Evolutionary conservation across 2,113 vertebrate genomes (phyloP).

Genomic region (Maylandia zebra): DNA sequence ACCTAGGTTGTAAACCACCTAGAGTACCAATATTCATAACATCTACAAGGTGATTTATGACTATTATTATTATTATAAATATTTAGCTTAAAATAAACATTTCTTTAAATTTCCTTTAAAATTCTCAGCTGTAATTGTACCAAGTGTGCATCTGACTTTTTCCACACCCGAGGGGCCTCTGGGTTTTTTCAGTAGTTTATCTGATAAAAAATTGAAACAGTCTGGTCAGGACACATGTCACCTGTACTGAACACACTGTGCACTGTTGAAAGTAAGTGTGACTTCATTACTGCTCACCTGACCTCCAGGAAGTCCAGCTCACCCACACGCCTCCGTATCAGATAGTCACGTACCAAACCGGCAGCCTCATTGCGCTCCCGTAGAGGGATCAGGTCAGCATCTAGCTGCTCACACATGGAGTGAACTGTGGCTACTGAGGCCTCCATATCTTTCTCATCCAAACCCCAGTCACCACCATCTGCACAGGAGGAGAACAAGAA

Average conservation of each 20-base stretch:
- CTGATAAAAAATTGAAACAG: neutral
- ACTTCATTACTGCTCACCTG: slow-evolving; percentile 74
- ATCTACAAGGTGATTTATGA: neutral
- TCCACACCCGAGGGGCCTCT: neutral
- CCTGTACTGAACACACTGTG: neutral
- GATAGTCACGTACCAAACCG: slow-evolving; percentile 88
- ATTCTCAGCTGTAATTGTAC: neutral
- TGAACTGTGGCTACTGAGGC: slow-evolving; percentile 89
- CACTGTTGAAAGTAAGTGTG: neutral
- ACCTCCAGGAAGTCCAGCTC: slow-evolving; percentile 99
- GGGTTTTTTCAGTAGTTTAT: neutral
- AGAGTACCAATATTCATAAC: neutral
- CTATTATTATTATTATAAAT: neutral
- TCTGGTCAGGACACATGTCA: neutral
- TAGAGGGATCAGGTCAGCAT: slow-evolving; percentile 87
- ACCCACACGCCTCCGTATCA: slow-evolving; percentile 90
- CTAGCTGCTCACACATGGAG: slow-evolving; percentile 93
- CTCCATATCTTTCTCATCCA: slow-evolving; percentile 91
- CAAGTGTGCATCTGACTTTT: neutral
- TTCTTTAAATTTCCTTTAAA: neutral
- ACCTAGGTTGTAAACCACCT: neutral
- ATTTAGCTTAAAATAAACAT: neutral
- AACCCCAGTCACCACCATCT: slow-evolving; percentile 95
- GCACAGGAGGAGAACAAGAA: neutral
- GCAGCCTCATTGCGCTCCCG: slow-evolving; percentile 86